Evolutionary conservation across 2,797 vertebrate species (phyloP).

Genomic region (Enteromius thamalakanensis): DNA sequence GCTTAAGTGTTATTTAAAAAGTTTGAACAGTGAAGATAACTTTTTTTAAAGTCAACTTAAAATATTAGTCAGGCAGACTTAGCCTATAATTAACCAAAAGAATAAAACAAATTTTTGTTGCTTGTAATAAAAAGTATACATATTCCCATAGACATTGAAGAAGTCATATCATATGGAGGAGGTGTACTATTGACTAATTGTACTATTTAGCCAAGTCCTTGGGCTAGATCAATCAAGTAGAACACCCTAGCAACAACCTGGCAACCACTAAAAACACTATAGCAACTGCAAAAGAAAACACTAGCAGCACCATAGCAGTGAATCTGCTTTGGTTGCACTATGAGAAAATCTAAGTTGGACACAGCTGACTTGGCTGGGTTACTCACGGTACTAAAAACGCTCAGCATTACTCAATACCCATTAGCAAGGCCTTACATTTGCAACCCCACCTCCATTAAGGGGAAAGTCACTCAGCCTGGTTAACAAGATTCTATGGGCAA

Average conservation of each 20-base stretch:
- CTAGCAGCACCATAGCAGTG: not conserved
- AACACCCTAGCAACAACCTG: not conserved
- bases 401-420: constrained; percentile 56
- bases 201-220: not conserved
- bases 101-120: not conserved
- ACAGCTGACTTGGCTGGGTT: constrained; percentile 45
- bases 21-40: not conserved
- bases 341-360: not conserved
- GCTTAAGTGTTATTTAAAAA: not conserved
- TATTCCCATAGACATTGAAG: not conserved
- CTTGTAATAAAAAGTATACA: not conserved
- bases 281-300: not conserved
- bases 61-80: not conserved
- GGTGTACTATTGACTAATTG: no score
- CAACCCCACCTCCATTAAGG: constrained; percentile 60
- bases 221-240: not conserved
- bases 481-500: constrained; percentile 72
- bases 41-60: not conserved
- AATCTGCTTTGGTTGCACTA: constrained; percentile 4
- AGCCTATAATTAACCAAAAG: not conserved
- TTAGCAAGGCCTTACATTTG: constrained; percentile 44
- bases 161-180: not conserved
- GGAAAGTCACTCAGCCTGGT: constrained; percentile 61
- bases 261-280: not conserved
- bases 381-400: constrained; percentile 52